Evolutionary conservation across 2,797 vertebrate genomes (phyloP), one percentile per base, ranked within the genome.

Genomic region (Pampus argenteus): DNA sequence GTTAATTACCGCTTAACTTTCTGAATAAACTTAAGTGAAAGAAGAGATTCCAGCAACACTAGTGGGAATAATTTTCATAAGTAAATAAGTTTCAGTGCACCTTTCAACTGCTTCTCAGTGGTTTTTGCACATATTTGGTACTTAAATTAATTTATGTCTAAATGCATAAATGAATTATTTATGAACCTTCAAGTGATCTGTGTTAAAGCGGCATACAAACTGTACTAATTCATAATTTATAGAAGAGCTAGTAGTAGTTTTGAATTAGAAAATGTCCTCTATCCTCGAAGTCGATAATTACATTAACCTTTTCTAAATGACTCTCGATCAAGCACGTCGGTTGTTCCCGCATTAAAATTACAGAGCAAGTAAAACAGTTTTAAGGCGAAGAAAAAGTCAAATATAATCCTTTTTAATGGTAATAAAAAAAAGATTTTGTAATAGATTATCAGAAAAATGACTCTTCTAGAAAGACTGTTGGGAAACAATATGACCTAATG

Each of bases 131-230:
- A 57, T 45, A 38, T 78, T 66, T 56, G 6, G 18, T 52, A 28
- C 29, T 54, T 67, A 56, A 70, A 74, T 42, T 20, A 45, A 6
- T 31, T 18, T n/a, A n/a, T n/a, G n/a, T n/a, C n/a, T n/a, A n/a
- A 48, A 66, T 64, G 42, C 47, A 25, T 20, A 2, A 14, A 77
- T 82, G 15, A 83, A 77, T 86, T 66, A 85, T 86, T 84, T 48
- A 85, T 28, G 48, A 47, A 63, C 17, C 34, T 79, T 74, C 22
- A 75, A 82, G 67, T 56, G 66, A 69, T 78, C 65, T 58, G 50
- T 8, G 14, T 55, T 67, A 6, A 59, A 58, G 57, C 79, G 34
- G 36, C 51, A 64, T 54, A 54, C 45, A 67, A 25, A 63, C 49
- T 44, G 47, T 49, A 66, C 4, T 48, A 40, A 63, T 68, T 71